phyloP scores from a whole-genome alignment of 2,113 vertebrate species.

The Stegostoma tigrinum region DNA sequence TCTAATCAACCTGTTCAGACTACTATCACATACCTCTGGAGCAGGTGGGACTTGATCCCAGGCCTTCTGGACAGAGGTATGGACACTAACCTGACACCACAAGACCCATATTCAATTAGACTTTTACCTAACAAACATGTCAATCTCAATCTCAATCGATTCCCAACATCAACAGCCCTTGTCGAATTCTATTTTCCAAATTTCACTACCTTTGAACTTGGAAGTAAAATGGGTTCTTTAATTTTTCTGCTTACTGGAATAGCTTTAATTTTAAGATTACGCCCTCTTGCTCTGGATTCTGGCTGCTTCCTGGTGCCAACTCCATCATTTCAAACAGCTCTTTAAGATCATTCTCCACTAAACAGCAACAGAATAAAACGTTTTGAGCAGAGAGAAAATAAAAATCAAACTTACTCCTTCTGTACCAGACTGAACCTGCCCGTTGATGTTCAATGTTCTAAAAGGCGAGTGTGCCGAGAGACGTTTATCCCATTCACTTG shows the following conservation, averaged over 20 bases:
- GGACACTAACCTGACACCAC: too few species aligned
- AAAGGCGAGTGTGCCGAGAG: slow-evolving; percentile 89
- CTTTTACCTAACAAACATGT: too few species aligned
- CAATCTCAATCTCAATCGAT: neutral
- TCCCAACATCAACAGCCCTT: neutral
- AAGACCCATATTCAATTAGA: neutral
- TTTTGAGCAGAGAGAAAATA: neutral
- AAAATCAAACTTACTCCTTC: slow-evolving; percentile 73
- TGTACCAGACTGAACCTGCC: slow-evolving; percentile 71
- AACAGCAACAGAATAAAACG: neutral
- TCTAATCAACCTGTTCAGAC: too few species aligned
- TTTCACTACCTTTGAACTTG: neutral
- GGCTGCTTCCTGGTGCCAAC: neutral
- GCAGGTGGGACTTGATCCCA: too few species aligned
- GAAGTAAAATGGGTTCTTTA: neutral
- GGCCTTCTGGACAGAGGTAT: too few species aligned
- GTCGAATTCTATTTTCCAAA: neutral
- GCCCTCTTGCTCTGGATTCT: neutral
- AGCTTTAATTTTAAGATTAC: neutral
- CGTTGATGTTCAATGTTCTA: slow-evolving; percentile 78
- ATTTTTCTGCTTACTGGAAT: neutral
- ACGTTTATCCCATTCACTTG: slow-evolving; percentile 96
- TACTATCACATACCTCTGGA: too few species aligned
- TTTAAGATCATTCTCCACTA: neutral
- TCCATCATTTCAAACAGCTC: neutral